A percentile compares a stretch with the other conserved stretches of the same genome.
These are phyloP conservation scores for Bubo blakistoni DNA, from an alignment of 2,113 vertebrate genomes.

Conservation along the genomic window DNA sequence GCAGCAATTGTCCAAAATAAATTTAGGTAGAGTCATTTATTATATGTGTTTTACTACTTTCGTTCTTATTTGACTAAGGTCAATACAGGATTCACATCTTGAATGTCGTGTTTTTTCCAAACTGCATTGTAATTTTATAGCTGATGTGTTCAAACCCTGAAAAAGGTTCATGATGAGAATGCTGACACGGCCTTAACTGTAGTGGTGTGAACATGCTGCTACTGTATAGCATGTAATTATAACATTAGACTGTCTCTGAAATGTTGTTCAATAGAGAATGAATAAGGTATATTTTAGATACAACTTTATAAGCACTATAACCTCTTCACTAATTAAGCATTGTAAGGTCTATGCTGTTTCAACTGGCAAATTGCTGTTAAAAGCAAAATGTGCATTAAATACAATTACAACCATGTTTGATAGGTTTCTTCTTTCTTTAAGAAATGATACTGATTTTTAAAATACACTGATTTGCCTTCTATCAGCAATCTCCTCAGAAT, in stretches of 20 bases:
- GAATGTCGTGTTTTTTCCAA: constrained; percentile 10
- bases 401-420: constrained; percentile 45
- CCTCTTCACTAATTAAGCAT: constrained; percentile 62
- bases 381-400: constrained; percentile 76
- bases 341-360: constrained; percentile 68
- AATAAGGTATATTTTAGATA: constrained; percentile 75
- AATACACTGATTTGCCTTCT: neutral
- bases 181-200: constrained; percentile 47
- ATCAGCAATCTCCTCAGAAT: neutral
- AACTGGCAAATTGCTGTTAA: constrained; percentile 73
- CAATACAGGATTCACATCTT: neutral
- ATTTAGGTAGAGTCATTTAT: constrained; percentile 45
- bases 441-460: neutral
- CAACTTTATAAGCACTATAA: constrained; percentile 69
- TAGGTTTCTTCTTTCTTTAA: constrained; percentile 46
- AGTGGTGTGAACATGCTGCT: constrained; percentile 50
- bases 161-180: constrained; percentile 29
- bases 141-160: constrained; percentile 16
- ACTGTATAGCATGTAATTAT: constrained; percentile 24
- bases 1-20: constrained; percentile 28
- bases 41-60: constrained; percentile 1
- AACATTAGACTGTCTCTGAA: constrained; percentile 64
- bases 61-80: constrained; percentile 2
- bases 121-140: constrained; percentile 33
- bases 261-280: constrained; percentile 60